A percentile compares a stretch with the other conserved stretches of the same genome.
Evolutionary conservation across 1,140 invertebrate genomes (phyloP).

Genomic region (Rhynchophorus ferrugineus): DNA sequence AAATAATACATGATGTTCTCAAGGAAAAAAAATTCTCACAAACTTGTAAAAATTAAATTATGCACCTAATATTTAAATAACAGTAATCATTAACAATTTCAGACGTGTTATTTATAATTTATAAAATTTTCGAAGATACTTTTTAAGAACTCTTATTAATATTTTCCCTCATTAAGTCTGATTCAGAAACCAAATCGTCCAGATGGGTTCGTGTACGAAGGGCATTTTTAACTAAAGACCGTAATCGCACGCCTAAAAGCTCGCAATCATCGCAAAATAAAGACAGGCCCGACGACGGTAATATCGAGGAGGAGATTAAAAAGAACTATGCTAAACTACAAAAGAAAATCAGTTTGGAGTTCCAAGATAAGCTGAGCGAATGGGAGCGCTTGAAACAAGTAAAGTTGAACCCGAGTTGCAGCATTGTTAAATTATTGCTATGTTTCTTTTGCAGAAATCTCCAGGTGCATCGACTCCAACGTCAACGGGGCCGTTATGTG

Average conservation of each 20-base stretch:
- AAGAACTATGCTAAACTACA: slow-evolving; percentile 57
- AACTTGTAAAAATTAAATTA: too few relatives aligned
- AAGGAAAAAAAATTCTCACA: too few relatives aligned
- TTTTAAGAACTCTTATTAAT: slow-evolving; percentile 5
- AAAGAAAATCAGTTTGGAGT: slow-evolving; percentile 61
- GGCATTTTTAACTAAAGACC: slow-evolving; percentile 53
- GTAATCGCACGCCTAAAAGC: slow-evolving; percentile 34
- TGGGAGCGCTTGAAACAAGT: slow-evolving; percentile 54
- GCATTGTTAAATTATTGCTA: background rate
- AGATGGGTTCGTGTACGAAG: slow-evolving; percentile 69
- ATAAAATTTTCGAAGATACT: slow-evolving; percentile 10
- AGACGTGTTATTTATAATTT: too few relatives aligned
- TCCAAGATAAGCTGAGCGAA: slow-evolving; percentile 61
- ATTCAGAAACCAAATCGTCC: slow-evolving; percentile 36
- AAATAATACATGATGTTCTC: too few relatives aligned
- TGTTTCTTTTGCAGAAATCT: slow-evolving; percentile 21
- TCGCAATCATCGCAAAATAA: background rate
- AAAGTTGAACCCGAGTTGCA: background rate
- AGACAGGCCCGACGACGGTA: slow-evolving; percentile 4
- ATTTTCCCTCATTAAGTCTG: slow-evolving; percentile 3
- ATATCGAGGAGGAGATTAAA: slow-evolving; percentile 45
- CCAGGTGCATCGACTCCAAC: slow-evolving; percentile 20
- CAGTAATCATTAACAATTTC: too few relatives aligned
- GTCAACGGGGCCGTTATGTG: slow-evolving; percentile 17
- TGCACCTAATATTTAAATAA: too few relatives aligned